phyloP scores from a whole-genome alignment of 2,113 vertebrate genomes.

The Glaucomys volans region DNA sequence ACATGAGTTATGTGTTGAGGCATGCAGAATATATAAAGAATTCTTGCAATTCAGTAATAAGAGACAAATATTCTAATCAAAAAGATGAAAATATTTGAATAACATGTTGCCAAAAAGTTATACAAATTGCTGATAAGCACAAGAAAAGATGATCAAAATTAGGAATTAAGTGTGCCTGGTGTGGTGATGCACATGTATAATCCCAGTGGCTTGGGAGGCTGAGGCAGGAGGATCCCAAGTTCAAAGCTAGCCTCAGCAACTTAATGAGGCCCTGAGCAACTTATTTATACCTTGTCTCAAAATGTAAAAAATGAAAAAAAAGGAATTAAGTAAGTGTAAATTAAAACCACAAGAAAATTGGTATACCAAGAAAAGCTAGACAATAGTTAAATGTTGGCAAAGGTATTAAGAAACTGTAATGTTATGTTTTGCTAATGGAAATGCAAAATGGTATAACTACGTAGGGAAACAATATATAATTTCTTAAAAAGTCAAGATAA shows the following conservation, averaged over 20 bases:
- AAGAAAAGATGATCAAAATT: background rate
- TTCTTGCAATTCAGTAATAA: constrained; percentile 3
- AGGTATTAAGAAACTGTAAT: background rate
- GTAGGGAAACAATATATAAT: background rate
- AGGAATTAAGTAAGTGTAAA: background rate
- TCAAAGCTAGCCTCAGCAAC: too few relatives aligned
- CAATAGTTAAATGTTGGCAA: background rate
- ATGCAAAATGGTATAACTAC: background rate
- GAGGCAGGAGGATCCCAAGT: too few relatives aligned
- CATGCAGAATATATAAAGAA: background rate
- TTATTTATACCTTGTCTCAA: too few relatives aligned
- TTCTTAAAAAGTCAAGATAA: constrained; percentile 17
- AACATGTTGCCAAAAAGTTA: background rate
- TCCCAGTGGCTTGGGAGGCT: too few relatives aligned
- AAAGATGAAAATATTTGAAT: constrained; percentile 11
- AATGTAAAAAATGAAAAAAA: too few relatives aligned
- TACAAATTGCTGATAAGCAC: background rate
- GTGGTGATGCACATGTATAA: too few relatives aligned
- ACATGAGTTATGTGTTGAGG: background rate
- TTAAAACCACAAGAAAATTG: background rate
- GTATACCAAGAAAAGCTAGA: background rate
- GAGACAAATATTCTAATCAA: background rate
- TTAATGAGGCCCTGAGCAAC: too few relatives aligned
- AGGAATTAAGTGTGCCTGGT: background rate
- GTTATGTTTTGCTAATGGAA: background rate